Evolutionary conservation across 2,113 vertebrate genomes (phyloP).

Genomic region (Campylomormyrus tamandua): DNA sequence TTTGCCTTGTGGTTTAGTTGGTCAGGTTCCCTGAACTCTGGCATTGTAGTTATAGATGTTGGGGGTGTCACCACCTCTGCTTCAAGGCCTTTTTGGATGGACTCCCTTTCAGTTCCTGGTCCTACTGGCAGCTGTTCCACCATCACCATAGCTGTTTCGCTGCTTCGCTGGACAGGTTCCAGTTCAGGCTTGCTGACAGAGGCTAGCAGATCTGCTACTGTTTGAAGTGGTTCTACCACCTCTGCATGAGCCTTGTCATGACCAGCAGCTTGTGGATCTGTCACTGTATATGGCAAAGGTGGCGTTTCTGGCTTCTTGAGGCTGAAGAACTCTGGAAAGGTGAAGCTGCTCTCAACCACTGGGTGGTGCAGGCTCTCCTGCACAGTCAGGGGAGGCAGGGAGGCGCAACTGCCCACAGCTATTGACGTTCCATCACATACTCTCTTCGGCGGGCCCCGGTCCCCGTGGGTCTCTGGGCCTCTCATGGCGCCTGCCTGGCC

Average conservation of each 20-base stretch:
- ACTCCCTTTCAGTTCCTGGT: not conserved
- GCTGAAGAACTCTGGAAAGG: slow-evolving; percentile 45
- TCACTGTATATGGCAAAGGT: not conserved
- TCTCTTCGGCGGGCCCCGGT: slow-evolving; percentile 18
- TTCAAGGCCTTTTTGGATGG: not conserved
- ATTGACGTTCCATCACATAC: slow-evolving; percentile 16
- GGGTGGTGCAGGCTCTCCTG: slow-evolving; percentile 60
- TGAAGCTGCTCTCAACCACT: slow-evolving; percentile 59
- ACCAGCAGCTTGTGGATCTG: not conserved
- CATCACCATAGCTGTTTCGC: not conserved
- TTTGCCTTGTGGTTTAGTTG: not conserved
- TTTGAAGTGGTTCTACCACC: not conserved
- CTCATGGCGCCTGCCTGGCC: slow-evolving; percentile 33
- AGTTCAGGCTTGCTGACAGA: not conserved
- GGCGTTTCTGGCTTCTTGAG: slow-evolving; percentile 32
- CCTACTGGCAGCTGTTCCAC: not conserved
- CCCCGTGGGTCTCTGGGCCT: not conserved
- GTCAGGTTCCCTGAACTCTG: not conserved
- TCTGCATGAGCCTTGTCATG: not conserved
- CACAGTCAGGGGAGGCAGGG: slow-evolving; percentile 59
- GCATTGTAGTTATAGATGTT: not conserved
- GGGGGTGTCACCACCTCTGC: not conserved
- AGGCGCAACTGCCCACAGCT: slow-evolving; percentile 41
- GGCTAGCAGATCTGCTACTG: not conserved
- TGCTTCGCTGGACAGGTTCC: not conserved